Conservation (phyloP, 2,113 vertebrate genomes). For the Cinclus mexicanus region DNA sequence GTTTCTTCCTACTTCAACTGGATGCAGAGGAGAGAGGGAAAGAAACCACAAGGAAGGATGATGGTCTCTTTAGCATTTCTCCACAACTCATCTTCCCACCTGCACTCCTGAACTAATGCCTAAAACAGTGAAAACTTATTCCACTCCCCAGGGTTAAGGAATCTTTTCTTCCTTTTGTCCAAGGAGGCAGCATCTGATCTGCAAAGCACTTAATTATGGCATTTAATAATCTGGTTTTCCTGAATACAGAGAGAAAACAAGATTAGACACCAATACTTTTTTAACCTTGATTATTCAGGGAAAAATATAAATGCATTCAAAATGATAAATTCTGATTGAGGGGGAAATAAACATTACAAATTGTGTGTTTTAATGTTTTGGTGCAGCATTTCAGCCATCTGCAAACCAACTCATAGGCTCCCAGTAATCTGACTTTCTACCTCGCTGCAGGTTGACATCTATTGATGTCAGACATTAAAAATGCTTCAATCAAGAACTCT, state of each 20-base stretch:
- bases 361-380: background rate
- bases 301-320: background rate
- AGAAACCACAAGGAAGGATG: background rate
- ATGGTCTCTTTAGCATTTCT: background rate
- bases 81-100: background rate
- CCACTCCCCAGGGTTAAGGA: background rate
- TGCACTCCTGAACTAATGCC: background rate
- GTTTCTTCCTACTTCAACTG: background rate
- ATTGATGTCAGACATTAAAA: slow-evolving; percentile 20
- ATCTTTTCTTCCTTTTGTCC: background rate
- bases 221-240: background rate
- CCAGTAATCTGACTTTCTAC: slow-evolving; percentile 31
- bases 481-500: slow-evolving; percentile 13
- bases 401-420: slow-evolving; percentile 22
- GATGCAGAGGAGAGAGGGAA: background rate
- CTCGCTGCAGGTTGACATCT: background rate
- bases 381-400: slow-evolving; percentile 10
- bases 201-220: background rate
- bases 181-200: background rate
- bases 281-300: background rate
- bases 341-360: background rate
- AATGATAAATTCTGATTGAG: background rate
- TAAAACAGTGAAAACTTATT: background rate
- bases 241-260: background rate
- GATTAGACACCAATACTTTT: background rate